A percentile compares a stretch with the other conserved stretches of the same genome.
Evolutionary conservation across 30 jellyfish, hydroid and myxozoan species (phyloP).

Genomic region (Turritopsis dohrnii): DNA sequence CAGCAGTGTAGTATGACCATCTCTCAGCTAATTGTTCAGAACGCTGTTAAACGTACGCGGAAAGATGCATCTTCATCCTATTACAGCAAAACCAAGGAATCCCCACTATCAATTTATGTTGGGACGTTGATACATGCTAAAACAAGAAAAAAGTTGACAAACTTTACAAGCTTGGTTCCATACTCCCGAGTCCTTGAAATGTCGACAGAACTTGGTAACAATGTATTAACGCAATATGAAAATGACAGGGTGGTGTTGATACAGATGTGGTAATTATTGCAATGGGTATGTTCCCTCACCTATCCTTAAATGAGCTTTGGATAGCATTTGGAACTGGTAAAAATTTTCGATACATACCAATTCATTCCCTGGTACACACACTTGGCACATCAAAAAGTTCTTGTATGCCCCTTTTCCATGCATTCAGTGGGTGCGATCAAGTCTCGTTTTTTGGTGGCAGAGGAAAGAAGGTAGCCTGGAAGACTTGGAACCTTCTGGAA

Average conservation of each 20-base stretch:
- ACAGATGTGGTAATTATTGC: not conserved
- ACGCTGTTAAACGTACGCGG: not conserved
- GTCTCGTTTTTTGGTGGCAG: too few relatives aligned
- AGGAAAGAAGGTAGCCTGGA: not conserved
- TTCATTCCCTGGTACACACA: not conserved
- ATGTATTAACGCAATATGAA: not conserved
- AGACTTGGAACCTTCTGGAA: not conserved
- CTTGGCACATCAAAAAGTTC: not conserved
- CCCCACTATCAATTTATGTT: not conserved
- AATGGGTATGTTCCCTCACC: too few relatives aligned
- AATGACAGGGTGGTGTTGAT: slow-evolving; percentile 13
- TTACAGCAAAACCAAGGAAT: not conserved
- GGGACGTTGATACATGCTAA: not conserved
- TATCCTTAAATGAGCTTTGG: not conserved
- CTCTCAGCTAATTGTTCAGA: not conserved
- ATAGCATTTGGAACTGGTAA: not conserved
- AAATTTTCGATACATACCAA: not conserved
- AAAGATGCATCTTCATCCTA: not conserved
- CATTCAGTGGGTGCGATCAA: too few relatives aligned
- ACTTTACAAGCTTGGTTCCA: slow-evolving; percentile 8
- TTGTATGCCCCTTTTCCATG: not conserved
- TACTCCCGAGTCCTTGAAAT: slow-evolving; percentile 13
- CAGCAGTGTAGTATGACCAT: not conserved
- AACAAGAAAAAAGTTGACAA: slow-evolving; percentile 5
- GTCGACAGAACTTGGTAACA: not conserved